These are phyloP conservation scores for Neodiprion fabricii DNA, from an alignment of 1,140 invertebrate species.

Conservation along the genomic window DNA sequence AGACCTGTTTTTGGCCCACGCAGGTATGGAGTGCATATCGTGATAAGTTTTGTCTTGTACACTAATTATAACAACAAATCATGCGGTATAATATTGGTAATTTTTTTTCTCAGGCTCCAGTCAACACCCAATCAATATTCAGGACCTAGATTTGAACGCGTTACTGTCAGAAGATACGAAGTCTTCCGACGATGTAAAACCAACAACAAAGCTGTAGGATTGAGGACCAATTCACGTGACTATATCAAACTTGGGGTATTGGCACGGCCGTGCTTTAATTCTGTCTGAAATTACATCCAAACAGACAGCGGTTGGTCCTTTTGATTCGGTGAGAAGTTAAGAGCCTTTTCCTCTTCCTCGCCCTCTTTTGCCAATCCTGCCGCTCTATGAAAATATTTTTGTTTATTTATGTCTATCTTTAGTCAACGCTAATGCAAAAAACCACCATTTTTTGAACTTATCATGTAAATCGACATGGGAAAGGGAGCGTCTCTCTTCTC, in stretches of 20 bases:
- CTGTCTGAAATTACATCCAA: neutral
- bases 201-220: neutral
- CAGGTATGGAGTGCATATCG: constrained; percentile 63
- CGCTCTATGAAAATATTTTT: neutral
- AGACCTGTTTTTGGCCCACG: constrained; percentile 84
- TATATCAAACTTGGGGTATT: neutral
- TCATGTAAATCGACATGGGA: too few species aligned
- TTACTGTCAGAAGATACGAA: constrained; percentile 49
- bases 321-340: too few species aligned
- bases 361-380: neutral
- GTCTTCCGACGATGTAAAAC: constrained; percentile 15
- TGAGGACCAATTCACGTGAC: neutral
- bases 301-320: neutral
- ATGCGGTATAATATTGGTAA: neutral
- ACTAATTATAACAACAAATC: too few species aligned
- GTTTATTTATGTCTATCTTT: neutral
- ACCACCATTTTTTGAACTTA: too few species aligned
- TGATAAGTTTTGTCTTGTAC: neutral
- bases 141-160: constrained; percentile 54
- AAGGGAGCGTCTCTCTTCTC: too few species aligned
- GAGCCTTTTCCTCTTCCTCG: too few species aligned
- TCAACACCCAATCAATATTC: constrained; percentile 47
- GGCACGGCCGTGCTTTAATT: neutral
- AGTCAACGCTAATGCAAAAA: too few species aligned
- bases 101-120: constrained; percentile 45